A percentile compares a stretch with the other conserved stretches of the same genome.
Conservation (phyloP, 2,113 vertebrate species). For the Petroica traversi region DNA sequence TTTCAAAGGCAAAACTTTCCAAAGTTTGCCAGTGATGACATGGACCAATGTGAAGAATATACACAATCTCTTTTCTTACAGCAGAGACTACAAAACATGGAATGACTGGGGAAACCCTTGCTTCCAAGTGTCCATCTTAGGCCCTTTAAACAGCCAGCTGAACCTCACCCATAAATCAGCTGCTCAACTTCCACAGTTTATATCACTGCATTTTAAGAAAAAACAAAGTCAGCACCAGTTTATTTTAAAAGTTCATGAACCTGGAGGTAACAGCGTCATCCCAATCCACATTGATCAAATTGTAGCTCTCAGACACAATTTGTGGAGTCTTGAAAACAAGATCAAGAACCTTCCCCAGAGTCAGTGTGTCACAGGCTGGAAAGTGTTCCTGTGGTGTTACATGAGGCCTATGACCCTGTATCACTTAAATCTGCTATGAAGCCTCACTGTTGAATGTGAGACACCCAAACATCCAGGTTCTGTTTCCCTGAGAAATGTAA, state of each 20-base stretch:
- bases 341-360: background rate
- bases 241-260: conserved; percentile 47
- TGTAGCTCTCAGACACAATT: background rate
- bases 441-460: background rate
- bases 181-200: conserved; percentile 8
- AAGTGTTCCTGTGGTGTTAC: background rate
- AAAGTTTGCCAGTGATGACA: background rate
- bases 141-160: background rate
- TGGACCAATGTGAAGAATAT: accelerated
- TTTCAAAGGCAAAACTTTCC: background rate
- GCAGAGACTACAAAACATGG: background rate
- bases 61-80: background rate
- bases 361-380: background rate
- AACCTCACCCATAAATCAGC: background rate
- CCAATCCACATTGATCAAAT: background rate
- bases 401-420: background rate
- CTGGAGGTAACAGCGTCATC: background rate
- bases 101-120: background rate
- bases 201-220: background rate
- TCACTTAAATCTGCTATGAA: background rate
- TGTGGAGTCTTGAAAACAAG: background rate
- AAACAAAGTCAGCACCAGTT: conserved; percentile 1
- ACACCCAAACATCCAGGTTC: background rate
- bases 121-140: background rate
- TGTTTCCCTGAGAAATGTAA: background rate